Conservation (phyloP, 2,113 vertebrate genomes). For the Nipponia nippon region DNA sequence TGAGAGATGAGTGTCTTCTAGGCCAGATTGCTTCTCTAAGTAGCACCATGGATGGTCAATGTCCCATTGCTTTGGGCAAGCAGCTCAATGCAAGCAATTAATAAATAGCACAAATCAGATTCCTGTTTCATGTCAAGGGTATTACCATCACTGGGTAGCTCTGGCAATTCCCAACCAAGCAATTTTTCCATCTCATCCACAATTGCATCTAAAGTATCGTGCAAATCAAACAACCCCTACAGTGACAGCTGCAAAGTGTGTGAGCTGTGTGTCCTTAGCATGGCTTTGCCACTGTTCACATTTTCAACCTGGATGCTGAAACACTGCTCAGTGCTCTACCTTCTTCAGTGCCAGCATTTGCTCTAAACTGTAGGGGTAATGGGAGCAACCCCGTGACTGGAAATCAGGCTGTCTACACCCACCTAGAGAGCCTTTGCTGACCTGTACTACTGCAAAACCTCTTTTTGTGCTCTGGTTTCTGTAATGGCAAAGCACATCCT, state of each 20-base stretch:
- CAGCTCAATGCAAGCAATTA: background rate
- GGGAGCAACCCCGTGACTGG: background rate
- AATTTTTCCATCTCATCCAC: background rate
- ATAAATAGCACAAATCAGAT: background rate
- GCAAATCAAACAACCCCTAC: background rate
- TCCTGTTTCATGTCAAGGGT: background rate
- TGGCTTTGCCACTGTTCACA: background rate
- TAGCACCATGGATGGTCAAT: background rate
- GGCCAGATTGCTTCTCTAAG: background rate
- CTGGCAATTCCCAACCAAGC: background rate
- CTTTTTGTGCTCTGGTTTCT: background rate
- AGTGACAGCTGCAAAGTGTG: background rate
- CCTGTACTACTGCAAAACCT: background rate
- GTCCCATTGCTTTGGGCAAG: background rate
- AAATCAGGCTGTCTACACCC: background rate
- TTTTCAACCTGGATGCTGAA: background rate
- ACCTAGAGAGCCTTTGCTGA: background rate
- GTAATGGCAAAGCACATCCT: background rate
- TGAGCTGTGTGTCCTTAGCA: background rate
- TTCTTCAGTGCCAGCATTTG: background rate
- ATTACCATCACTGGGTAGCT: background rate
- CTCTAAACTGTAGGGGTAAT: fast-evolving
- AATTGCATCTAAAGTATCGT: background rate
- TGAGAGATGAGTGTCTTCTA: background rate
- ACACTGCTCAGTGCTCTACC: background rate